phyloP scores from a whole-genome alignment of 2,113 vertebrate genomes.

The Hyperopisus bebe region DNA sequence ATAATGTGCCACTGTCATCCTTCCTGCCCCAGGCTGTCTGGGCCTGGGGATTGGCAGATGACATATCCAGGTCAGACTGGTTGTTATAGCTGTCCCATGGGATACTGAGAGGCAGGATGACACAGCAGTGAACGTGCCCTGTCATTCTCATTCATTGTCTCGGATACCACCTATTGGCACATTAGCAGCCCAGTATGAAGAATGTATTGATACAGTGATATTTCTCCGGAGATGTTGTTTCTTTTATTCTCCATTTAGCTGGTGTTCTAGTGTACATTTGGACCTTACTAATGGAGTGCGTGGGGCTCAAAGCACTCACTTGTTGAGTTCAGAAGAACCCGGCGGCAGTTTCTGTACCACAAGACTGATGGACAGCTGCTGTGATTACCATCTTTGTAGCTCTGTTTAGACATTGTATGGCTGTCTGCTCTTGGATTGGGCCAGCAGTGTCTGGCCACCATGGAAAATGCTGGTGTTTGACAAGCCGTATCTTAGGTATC shows the following conservation, averaged over 20 bases:
- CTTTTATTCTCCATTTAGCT: not conserved
- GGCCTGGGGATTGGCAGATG: slow-evolving; percentile 25
- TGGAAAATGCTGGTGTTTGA: not conserved
- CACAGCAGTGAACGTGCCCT: slow-evolving; percentile 22
- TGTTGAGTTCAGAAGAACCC: not conserved
- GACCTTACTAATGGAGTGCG: not conserved
- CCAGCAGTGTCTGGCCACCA: not conserved
- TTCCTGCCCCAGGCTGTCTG: slow-evolving; percentile 20
- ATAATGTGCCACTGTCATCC: slow-evolving; percentile 11
- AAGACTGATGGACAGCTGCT: not conserved
- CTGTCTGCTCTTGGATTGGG: not conserved
- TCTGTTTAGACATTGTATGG: not conserved
- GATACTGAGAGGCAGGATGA: slow-evolving; percentile 17
- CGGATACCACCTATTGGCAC: not conserved
- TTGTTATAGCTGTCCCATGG: slow-evolving; percentile 18
- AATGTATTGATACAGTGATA: not conserved
- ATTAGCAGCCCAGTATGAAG: not conserved
- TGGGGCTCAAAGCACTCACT: not conserved
- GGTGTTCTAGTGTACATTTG: not conserved
- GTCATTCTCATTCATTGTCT: not conserved
- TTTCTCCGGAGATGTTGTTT: not conserved
- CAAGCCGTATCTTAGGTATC: not conserved
- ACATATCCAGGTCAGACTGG: slow-evolving; percentile 42
- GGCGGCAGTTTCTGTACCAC: not conserved
- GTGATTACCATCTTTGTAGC: not conserved